Conservation (phyloP, 2,888 invertebrate species). For the Eristalinus aeneus region DNA sequence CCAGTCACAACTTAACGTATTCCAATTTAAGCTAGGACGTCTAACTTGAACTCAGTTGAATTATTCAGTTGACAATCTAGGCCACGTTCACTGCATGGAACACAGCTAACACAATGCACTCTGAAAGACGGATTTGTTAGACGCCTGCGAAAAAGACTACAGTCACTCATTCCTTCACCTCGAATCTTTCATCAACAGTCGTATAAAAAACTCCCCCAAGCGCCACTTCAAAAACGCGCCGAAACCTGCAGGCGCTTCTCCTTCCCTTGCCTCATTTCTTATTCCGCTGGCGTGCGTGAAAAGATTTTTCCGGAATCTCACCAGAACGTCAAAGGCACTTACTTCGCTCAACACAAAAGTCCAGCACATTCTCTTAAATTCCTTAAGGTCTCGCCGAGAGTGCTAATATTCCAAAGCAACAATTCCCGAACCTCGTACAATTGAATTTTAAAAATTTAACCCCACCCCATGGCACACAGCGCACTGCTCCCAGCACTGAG, state of each 20-base stretch:
- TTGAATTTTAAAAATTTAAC: constrained; percentile 3
- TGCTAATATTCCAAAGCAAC: constrained; percentile 1
- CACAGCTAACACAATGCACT: too few species aligned
- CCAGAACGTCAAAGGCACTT: not conserved
- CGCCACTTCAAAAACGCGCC: too few species aligned
- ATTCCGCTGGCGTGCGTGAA: not conserved
- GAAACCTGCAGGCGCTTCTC: not conserved
- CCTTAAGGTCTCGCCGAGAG: not conserved
- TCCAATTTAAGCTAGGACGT: too few species aligned
- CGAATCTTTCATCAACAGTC: too few species aligned
- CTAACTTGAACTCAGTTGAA: too few species aligned
- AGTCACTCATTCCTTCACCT: too few species aligned
- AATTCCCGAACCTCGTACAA: not conserved
- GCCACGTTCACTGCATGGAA: too few species aligned
- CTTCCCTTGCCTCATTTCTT: not conserved
- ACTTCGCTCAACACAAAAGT: not conserved
- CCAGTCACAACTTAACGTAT: too few species aligned
- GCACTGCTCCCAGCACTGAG: not conserved
- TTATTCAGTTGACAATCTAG: too few species aligned
- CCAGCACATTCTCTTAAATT: not conserved
- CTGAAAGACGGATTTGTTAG: too few species aligned
- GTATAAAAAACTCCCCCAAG: not conserved
- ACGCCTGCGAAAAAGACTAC: too few species aligned
- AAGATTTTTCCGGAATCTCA: not conserved
- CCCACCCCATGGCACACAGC: not conserved